Evolutionary conservation across 2,888 invertebrate species (phyloP), one percentile per base, ranked within the genome.

Genomic region (Ophioninae sp.): DNA sequence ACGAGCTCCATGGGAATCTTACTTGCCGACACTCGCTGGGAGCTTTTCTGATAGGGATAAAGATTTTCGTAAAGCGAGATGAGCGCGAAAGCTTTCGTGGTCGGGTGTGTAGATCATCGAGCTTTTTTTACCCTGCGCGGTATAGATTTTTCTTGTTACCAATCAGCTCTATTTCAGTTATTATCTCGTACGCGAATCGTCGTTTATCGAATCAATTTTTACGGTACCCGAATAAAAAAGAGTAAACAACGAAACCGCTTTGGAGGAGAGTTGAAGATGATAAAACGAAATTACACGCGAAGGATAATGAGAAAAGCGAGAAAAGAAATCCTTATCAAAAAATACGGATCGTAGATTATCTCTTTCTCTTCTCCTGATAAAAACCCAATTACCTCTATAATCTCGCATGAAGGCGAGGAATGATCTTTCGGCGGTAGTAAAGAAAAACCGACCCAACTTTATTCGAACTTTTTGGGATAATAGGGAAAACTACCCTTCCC

Each of bases 21-120:
- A 79, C 84, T 84, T 84, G 81, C 84, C 84, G 81, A 81, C 84
- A 68, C 81, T 41, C 79, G 79, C 57, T 72, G 50, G 39, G 56
- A 81, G 70, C 59, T 62, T 74, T 70, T 75, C 72, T 72, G 57
- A 75, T 75, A 61, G 81, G 70, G 80, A 83, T 83, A 78, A 85
- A 83, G 69, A 83, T 76, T 79, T 81, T 75, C 57, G 30, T 39
- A 7, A 70, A 80, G 67, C 62, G 61, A 74, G 67, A 69, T 80
- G 65, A 44, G 13, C n/a, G 61, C 44, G 75, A 81, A 75, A 84
- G 67, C 56, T 72, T 72, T 74, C 80, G 30, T 70, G 37, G 72
- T 67, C 78, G 57, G 21, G 67, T 62, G 50, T 62, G 21, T 23
- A n/a, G 20, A 44, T 44, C 39, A 20, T 39, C 67, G 67, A 72